phyloP scores from a whole-genome alignment of 1,140 invertebrate genomes.

The Steinernema khuongi region DNA sequence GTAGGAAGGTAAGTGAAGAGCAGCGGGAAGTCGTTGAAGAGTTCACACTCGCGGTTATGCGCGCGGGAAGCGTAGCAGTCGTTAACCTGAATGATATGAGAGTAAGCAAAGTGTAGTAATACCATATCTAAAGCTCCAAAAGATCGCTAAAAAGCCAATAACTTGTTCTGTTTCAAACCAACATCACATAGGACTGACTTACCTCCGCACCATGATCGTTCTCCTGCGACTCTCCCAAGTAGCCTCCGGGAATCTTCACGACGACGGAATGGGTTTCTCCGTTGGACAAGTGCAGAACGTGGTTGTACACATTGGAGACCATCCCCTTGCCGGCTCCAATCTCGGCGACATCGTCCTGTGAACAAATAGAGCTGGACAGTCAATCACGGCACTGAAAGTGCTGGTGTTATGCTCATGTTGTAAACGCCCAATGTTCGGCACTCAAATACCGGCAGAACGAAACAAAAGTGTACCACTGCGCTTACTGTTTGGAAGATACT shows the following conservation, averaged over 20 bases:
- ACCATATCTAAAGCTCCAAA: too few relatives aligned
- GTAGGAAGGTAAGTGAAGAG: background rate
- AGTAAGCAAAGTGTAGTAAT: too few relatives aligned
- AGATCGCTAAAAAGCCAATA: background rate
- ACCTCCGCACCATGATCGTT: background rate
- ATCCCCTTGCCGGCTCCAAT: background rate
- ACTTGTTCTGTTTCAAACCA: background rate
- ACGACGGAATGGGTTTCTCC: background rate
- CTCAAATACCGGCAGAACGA: too few relatives aligned
- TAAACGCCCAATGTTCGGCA: too few relatives aligned
- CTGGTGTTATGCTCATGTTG: too few relatives aligned
- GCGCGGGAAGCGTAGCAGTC: background rate
- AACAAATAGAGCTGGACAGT: too few relatives aligned
- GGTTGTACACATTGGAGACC: background rate
- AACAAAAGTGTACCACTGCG: too few relatives aligned
- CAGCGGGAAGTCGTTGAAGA: background rate
- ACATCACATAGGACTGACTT: background rate
- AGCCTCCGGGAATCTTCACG: background rate
- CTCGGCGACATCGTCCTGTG: background rate
- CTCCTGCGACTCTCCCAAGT: background rate
- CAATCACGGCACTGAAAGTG: too few relatives aligned
- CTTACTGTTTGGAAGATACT: too few relatives aligned
- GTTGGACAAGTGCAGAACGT: slow-evolving; percentile 1
- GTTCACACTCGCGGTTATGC: background rate
- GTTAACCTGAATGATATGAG: too few relatives aligned